Percentiles rank a stretch among this genome's conserved stretches.
Conservation (phyloP, 2,888 invertebrate species). For the Rhingia rostrata region DNA sequence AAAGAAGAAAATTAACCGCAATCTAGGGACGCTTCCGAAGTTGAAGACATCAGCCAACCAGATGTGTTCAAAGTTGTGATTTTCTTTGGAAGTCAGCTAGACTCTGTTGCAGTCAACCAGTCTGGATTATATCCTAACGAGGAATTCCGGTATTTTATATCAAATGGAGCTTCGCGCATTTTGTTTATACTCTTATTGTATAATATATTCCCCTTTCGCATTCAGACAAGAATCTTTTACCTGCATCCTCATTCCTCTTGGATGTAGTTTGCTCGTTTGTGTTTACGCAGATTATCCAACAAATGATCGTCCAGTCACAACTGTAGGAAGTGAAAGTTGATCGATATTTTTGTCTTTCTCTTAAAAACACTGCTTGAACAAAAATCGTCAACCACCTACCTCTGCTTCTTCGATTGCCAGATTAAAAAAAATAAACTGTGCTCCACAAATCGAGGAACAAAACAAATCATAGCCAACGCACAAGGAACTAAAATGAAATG, state of each 20-base stretch:
- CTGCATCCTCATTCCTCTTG: slow-evolving; percentile 57
- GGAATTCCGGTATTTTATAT: no score
- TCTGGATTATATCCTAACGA: no score
- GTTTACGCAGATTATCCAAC: slow-evolving; percentile 46
- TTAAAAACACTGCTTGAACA: slow-evolving; percentile 22
- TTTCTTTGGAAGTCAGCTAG: no score
- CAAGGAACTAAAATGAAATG: slow-evolving; percentile 30
- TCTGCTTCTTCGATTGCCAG: slow-evolving; percentile 51
- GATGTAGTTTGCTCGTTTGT: slow-evolving; percentile 22
- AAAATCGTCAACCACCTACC: slow-evolving; percentile 30
- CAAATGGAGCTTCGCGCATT: background rate
- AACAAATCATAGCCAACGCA: slow-evolving; percentile 60
- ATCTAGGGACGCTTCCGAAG: no score
- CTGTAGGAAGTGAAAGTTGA: slow-evolving; percentile 69
- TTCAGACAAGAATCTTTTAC: slow-evolving; percentile 26
- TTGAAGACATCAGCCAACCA: no score
- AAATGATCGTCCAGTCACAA: slow-evolving; percentile 21
- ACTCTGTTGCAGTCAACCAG: no score
- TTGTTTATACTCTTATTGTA: background rate
- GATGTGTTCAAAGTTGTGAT: no score
- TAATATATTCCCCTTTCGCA: background rate
- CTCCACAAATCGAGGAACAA: slow-evolving; percentile 51
- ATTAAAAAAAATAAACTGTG: slow-evolving; percentile 24
- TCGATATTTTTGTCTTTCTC: slow-evolving; percentile 38
- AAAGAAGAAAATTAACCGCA: no score